Base-by-base conservation (phyloP, 2,797 vertebrate species). In the Rhinatrema bivittatum region DNA sequence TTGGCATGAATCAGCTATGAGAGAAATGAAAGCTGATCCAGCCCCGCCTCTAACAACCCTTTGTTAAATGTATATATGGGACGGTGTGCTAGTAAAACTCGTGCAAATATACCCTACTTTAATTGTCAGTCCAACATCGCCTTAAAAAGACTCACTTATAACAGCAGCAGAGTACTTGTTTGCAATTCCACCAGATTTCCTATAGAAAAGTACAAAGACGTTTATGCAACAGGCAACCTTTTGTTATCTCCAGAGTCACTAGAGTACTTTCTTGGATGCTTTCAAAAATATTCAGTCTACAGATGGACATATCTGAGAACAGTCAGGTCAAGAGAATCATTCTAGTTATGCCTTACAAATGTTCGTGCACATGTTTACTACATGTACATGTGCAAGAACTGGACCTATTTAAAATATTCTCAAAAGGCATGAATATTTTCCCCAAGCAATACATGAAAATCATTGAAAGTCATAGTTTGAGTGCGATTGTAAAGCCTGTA, bases 41-140 rank as follows among this genome's bases (percentile, higher is more conserved):
- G 58, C 51, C 28, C 9, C 32, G 46, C 6, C 24, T 7, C n/a
- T 24, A 23, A 24, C 3, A n/a, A 12, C 24, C 54, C 51, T 52
- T 59, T 60, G 69, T 69, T 69, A 59, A 66, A 56, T 42, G 39
- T 44, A 35, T 56, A 31, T 35, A 56, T 61, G 62, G 52, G 46
- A 60, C 66, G 39, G 37, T n/a, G n/a, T n/a, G n/a, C n/a, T 28
- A 42, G 23, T 26, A 11, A 22, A 17, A 42, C 32, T 56, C 64
- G 59, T 66, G 60, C 52, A 56, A 66, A 50, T 35, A 46, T 25
- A 56, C 46, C 64, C 49, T 34, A 18, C 34, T 54, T 7, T 44
- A 22, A 46, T 39, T 61, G 47, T 52, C 56, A 66, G 61, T 24
- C 54, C 23, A 34, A 52, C 54, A 52, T 54, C n/a, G n/a, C n/a